Percentiles rank a stretch among this genome's conserved stretches.
phyloP scores from a whole-genome alignment of 2,888 invertebrate genomes.

The Dysmachus trigonus region DNA sequence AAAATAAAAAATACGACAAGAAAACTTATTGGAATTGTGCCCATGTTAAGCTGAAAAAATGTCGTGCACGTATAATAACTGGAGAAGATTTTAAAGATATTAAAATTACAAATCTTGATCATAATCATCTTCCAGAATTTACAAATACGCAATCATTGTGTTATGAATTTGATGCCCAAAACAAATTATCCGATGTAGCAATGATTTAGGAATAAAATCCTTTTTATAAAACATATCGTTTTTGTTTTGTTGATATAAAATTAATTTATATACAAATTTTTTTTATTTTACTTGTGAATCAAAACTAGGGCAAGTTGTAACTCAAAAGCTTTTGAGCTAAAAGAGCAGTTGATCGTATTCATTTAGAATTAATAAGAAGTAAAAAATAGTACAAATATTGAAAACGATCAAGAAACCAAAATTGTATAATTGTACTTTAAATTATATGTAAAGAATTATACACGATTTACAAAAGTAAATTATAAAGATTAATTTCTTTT shows the following conservation, averaged over 20 bases:
- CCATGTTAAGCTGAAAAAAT: conserved; percentile 54
- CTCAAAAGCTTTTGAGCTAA: neutral
- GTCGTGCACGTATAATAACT: conserved; percentile 54
- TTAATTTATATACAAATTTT: neutral
- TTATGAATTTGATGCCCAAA: neutral
- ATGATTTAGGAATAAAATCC: neutral
- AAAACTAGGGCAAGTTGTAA: too few species aligned
- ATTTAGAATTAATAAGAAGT: neutral
- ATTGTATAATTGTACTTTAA: too few species aligned
- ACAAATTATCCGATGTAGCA: neutral
- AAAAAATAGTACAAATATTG: neutral
- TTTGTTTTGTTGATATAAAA: neutral
- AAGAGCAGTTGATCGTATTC: neutral
- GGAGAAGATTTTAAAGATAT: conserved; percentile 51
- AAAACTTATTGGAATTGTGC: conserved; percentile 57
- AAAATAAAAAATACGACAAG: conserved; percentile 54
- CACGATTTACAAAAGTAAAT: too few species aligned
- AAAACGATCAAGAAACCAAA: too few species aligned
- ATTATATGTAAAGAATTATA: too few species aligned
- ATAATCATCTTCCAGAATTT: conserved; percentile 55
- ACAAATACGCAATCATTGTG: neutral
- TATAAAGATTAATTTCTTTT: too few species aligned
- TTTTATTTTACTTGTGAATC: neutral
- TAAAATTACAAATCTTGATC: conserved; percentile 52
- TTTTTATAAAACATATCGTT: neutral